These are phyloP conservation scores for Crossaster papposus DNA, from an alignment of 53 echinoderm and acorn worm species.

Conservation along the genomic window DNA sequence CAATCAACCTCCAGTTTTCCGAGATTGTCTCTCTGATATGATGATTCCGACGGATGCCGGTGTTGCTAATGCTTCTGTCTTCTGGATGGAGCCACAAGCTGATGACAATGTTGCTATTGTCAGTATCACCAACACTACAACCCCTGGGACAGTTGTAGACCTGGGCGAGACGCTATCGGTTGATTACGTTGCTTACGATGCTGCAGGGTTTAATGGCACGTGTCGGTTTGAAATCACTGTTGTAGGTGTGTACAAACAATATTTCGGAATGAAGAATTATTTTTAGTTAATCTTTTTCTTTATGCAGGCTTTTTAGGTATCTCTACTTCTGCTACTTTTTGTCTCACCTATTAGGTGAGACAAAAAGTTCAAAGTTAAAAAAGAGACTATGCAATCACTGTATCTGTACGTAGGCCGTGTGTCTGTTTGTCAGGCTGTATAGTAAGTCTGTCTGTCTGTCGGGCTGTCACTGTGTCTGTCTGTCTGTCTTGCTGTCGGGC, in stretches of 20 bases:
- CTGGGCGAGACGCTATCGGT: conserved; percentile 47
- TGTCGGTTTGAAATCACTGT: conserved; percentile 8
- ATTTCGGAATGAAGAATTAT: too few species aligned
- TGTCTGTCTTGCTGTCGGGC: too few species aligned
- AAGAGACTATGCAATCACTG: too few species aligned
- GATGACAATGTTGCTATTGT: conserved; percentile 51
- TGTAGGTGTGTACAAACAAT: background rate
- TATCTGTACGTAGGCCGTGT: too few species aligned
- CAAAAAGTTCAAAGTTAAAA: too few species aligned
- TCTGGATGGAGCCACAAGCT: conserved; percentile 58
- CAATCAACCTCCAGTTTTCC: background rate
- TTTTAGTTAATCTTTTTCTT: too few species aligned
- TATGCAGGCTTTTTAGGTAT: too few species aligned
- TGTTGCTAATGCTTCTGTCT: background rate
- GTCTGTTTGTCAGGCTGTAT: too few species aligned
- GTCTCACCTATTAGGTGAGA: too few species aligned
- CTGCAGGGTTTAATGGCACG: background rate
- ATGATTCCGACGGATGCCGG: conserved; percentile 29
- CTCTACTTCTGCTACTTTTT: too few species aligned
- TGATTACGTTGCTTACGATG: conserved; percentile 63
- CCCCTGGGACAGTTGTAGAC: conserved; percentile 36
- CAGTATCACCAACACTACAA: conserved; percentile 31
- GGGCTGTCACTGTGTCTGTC: too few species aligned
- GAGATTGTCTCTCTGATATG: background rate
- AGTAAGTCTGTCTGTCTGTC: too few species aligned